Base-by-base conservation (phyloP, 92 coral and sea anemone species). In the Bergia puertoricense region DNA sequence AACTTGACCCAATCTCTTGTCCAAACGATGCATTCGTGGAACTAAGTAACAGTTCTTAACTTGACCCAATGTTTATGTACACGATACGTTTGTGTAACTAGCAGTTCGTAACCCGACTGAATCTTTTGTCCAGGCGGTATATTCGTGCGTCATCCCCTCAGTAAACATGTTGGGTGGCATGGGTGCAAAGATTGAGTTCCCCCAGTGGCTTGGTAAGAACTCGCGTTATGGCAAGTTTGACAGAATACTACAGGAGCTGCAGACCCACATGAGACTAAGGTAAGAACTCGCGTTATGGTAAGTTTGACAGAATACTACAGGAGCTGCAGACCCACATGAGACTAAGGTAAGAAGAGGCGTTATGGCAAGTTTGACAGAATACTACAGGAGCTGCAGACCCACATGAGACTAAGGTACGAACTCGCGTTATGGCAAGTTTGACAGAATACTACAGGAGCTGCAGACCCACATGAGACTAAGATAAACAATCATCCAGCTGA, bases 191-290 rank as follows among this genome's bases (percentile, higher is more conserved):
- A 95, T 96, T 44, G 99, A 96, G n/a, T 96, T 96, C 78, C 99
- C 99, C 5, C 98, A 92, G 86, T 96, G 99, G 99, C 91, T 96
- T 8, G 99, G 99, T 18, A 96, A 95, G 82, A 94, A 95, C 85
- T 96, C 99, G 44, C 96, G 95, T 73, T 83, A 77, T 38, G 94
- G 97, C 44, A 93, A 96, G 50, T 81, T 93, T 41, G 94, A 94
- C 86, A 88, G 99, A 91, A 90, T 96, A 54, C 90, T 96, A 8
- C 99, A 96, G 88, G 99, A 96, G 45, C 96, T 96, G 62, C 94
- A 93, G 80, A 59, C 93, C 23, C 99, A 96, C 91, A 92, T 96
- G 94, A 92, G 96, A 83, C 89, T 91, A 39, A 96, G 97, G 99
- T 96, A 77, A 71, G 48, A 92, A 95, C 82, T 96, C 99, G 44